Percentiles rank a stretch among this genome's conserved stretches.
Conservation (phyloP, 1,140 invertebrate species). For the Heliothis subflexa region DNA sequence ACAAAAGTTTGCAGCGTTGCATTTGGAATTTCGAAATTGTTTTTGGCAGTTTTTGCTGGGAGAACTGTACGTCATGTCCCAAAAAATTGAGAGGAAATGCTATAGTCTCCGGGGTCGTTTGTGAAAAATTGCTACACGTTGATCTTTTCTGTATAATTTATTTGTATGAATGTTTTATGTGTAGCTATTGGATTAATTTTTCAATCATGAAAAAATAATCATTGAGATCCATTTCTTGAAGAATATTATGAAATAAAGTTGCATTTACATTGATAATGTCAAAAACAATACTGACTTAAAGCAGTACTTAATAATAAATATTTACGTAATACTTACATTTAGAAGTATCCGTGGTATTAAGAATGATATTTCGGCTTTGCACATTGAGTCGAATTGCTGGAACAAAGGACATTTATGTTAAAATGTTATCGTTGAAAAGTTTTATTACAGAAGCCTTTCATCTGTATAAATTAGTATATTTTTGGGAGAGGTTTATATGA, state of each 20-base stretch:
- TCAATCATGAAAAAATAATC: too few relatives aligned
- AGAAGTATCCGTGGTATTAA: conserved; percentile 89
- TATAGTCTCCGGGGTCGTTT: too few relatives aligned
- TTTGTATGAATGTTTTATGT: too few relatives aligned
- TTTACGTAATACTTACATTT: conserved; percentile 88
- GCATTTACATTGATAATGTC: too few relatives aligned
- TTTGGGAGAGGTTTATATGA: not conserved
- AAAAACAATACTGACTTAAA: too few relatives aligned
- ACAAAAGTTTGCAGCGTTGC: conserved; percentile 8
- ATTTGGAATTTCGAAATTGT: conserved; percentile 16
- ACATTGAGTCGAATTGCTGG: conserved; percentile 91
- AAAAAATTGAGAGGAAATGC: conserved; percentile 20
- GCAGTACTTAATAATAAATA: too few relatives aligned
- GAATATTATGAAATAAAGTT: too few relatives aligned
- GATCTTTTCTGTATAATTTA: too few relatives aligned
- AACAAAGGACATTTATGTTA: conserved; percentile 74
- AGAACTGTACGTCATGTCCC: not conserved
- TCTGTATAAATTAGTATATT: not conserved
- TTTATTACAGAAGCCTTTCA: too few relatives aligned
- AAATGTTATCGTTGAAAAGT: not conserved
- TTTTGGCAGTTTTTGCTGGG: not conserved
- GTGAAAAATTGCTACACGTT: too few relatives aligned
- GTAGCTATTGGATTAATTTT: too few relatives aligned
- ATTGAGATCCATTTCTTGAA: too few relatives aligned
- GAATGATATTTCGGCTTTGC: conserved; percentile 91